Evolutionary conservation across 2,888 invertebrate species (phyloP).

Genomic region (Cephus sareptanus): DNA sequence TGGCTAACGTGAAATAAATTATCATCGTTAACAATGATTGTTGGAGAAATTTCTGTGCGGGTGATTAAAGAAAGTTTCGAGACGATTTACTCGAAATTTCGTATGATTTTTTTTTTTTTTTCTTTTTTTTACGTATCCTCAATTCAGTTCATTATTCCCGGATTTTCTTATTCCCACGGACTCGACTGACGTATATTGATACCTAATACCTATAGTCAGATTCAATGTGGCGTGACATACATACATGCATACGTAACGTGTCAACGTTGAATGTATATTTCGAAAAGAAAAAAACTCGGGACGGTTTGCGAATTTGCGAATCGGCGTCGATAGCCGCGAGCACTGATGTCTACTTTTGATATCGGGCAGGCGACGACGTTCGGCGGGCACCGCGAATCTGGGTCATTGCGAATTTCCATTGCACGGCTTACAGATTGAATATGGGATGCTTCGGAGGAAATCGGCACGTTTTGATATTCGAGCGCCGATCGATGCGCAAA

Average conservation of each 20-base stretch:
- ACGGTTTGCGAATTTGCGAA: not conserved
- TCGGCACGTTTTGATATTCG: not conserved
- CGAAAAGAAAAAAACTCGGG: not conserved
- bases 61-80: not conserved
- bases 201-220: not conserved
- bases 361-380: not conserved
- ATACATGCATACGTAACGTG: not conserved
- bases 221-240: not conserved
- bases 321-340: not conserved
- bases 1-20: not conserved
- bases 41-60: not conserved
- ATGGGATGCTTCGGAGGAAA: not conserved
- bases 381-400: not conserved
- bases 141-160: not conserved
- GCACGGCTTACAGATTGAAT: not conserved
- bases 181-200: not conserved
- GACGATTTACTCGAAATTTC: not conserved
- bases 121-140: not conserved
- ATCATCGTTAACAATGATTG: not conserved
- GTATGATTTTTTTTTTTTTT: not conserved
- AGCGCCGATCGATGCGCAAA: no score
- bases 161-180: not conserved
- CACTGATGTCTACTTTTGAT: not conserved
- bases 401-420: slow-evolving; percentile 3
- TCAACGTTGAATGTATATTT: not conserved